These are phyloP conservation scores for Ophion ellenae DNA, from an alignment of 2,888 invertebrate genomes.

Conservation along the genomic window DNA sequence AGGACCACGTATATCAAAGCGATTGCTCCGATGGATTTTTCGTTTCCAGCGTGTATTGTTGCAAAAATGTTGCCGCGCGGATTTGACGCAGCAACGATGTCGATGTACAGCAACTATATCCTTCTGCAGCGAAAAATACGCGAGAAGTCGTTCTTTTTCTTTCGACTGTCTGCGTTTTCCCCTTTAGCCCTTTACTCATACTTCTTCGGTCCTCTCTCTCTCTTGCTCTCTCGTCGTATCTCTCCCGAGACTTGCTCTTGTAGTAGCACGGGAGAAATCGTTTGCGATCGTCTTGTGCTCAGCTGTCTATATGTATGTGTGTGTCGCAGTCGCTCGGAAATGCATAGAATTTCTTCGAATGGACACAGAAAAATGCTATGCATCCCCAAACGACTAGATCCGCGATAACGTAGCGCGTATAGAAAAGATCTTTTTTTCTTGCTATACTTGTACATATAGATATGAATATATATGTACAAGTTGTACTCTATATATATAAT, in stretches of 20 bases:
- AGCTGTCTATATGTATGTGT: neutral
- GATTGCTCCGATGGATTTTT: neutral
- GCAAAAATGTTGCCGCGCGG: neutral
- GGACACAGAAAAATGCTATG: slow-evolving; percentile 66
- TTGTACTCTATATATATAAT: no score
- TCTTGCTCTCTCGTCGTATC: slow-evolving; percentile 38
- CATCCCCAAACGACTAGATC: slow-evolving; percentile 62
- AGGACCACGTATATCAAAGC: neutral
- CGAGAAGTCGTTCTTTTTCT: slow-evolving; percentile 39
- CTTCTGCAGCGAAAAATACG: slow-evolving; percentile 10
- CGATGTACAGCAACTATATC: neutral
- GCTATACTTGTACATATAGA: neutral
- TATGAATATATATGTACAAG: neutral
- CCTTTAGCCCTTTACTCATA: neutral
- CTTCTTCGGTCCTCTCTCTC: slow-evolving; percentile 25
- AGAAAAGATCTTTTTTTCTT: slow-evolving; percentile 48
- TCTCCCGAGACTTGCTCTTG: slow-evolving; percentile 49
- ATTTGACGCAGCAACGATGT: slow-evolving; percentile 5
- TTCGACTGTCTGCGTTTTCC: slow-evolving; percentile 25
- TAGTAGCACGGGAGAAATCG: slow-evolving; percentile 59
- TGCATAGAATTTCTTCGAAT: slow-evolving; percentile 68
- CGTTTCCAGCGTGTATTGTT: slow-evolving; percentile 1
- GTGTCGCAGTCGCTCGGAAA: slow-evolving; percentile 63
- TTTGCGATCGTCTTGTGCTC: slow-evolving; percentile 49
- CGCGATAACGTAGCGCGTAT: slow-evolving; percentile 50